Percentiles rank a stretch among this genome's conserved stretches.
Evolutionary conservation across 1,140 invertebrate species (phyloP).

Genomic region (Tetragnatha versicolor): DNA sequence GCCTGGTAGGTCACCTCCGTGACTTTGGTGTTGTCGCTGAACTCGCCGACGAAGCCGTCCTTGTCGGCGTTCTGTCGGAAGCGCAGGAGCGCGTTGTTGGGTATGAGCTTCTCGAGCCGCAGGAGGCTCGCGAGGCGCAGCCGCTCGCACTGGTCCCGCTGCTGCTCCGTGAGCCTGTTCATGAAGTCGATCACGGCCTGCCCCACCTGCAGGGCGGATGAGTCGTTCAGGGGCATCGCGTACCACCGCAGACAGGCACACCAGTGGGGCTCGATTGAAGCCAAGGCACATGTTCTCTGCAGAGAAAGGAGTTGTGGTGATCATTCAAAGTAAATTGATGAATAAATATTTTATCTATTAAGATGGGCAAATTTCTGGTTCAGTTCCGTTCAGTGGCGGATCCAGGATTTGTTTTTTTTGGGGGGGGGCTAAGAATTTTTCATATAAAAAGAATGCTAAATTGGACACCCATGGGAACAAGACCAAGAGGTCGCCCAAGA

Average conservation of each 20-base stretch:
- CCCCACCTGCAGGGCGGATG: constrained; percentile 66
- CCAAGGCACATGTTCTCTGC: constrained; percentile 82
- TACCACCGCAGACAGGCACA: constrained; percentile 88
- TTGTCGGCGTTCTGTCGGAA: constrained; percentile 79
- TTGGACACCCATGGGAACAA: too few species aligned
- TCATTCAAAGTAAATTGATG: too few species aligned
- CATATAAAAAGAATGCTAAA: too few species aligned
- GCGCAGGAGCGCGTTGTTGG: constrained; percentile 71
- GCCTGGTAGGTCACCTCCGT: constrained; percentile 76
- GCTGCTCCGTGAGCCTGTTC: constrained; percentile 70
- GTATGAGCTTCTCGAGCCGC: constrained; percentile 74
- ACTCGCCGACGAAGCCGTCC: constrained; percentile 81
- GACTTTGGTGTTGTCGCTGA: constrained; percentile 72
- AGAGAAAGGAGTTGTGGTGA: too few species aligned
- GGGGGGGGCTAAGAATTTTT: too few species aligned
- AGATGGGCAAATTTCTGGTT: too few species aligned
- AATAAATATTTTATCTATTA: too few species aligned
- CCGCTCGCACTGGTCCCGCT: constrained; percentile 72
- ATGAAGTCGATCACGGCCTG: constrained; percentile 70
- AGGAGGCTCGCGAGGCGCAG: constrained; percentile 70
- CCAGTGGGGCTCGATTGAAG: constrained; percentile 92
- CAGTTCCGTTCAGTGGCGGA: too few species aligned
- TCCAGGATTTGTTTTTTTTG: too few species aligned
- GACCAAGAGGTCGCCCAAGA: too few species aligned
- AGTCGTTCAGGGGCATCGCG: constrained; percentile 64